Conservation (phyloP, 92 coral and sea anemone genomes). For the Epizoanthus illoricatus region DNA sequence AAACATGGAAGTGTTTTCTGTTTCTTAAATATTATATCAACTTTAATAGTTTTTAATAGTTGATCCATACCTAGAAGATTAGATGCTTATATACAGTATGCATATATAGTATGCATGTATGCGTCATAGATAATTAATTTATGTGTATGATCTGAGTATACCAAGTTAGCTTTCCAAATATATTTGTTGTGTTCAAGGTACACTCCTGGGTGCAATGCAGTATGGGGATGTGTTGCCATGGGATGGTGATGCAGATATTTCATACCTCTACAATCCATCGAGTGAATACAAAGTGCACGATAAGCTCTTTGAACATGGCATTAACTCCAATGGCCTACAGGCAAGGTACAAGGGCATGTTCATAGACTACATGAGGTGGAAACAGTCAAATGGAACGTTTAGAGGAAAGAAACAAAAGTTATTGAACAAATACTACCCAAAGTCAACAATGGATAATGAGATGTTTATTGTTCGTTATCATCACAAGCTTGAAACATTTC, state of each 20-base stretch:
- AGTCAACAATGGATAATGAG: conserved; percentile 53
- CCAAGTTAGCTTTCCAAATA: not conserved
- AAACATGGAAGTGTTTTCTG: too few relatives aligned
- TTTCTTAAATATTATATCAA: too few relatives aligned
- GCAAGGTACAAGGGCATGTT: conserved; percentile 50
- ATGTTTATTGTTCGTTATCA: conserved; percentile 46
- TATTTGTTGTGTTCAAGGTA: conserved; percentile 50
- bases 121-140: too few relatives aligned
- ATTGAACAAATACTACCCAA: conserved; percentile 69
- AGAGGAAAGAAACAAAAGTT: conserved; percentile 47
- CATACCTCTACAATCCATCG: conserved; percentile 50
- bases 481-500: conserved; percentile 61
- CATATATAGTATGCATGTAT: too few relatives aligned
- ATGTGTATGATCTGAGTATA: too few relatives aligned
- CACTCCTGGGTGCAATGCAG: conserved; percentile 78
- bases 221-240: conserved; percentile 73
- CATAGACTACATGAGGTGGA: conserved; percentile 79
- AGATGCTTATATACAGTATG: too few relatives aligned
- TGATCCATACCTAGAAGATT: too few relatives aligned
- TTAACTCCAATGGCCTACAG: conserved; percentile 60
- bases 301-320: conserved; percentile 57
- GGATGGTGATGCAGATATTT: conserved; percentile 91
- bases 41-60: too few relatives aligned
- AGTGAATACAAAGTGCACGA: conserved; percentile 43
- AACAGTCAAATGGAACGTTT: conserved; percentile 34